A percentile compares a stretch with the other conserved stretches of the same genome.
Conservation (phyloP, 2,888 invertebrate species). For the Syrphus vitripennis region DNA sequence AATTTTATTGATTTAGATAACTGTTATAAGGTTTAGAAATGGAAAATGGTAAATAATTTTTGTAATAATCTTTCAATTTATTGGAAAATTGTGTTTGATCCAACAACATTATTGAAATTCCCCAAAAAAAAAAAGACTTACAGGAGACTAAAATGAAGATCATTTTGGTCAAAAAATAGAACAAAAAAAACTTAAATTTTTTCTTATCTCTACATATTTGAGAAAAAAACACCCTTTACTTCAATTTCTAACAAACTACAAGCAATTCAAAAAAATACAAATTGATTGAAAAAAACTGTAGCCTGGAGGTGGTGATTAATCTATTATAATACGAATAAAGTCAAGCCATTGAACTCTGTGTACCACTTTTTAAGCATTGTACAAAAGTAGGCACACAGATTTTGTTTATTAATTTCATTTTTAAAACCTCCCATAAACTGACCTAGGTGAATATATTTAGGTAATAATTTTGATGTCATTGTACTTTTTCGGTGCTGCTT, state of each 20-base stretch:
- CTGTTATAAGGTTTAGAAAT: no score
- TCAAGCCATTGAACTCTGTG: background rate
- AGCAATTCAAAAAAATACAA: background rate
- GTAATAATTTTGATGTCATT: background rate
- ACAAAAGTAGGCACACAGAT: background rate
- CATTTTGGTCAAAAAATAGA: no score
- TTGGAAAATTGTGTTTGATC: no score
- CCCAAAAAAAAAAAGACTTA: no score
- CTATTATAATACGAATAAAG: background rate
- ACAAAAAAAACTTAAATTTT: no score
- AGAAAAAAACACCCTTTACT: background rate
- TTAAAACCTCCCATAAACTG: background rate
- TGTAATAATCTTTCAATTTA: no score
- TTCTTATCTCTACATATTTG: no score
- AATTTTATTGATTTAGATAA: background rate
- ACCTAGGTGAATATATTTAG: background rate
- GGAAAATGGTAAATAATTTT: no score
- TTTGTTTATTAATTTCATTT: background rate
- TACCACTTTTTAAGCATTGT: background rate
- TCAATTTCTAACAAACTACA: background rate
- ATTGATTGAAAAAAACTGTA: background rate
- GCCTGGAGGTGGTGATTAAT: slow-evolving; percentile 14
- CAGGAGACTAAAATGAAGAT: no score
- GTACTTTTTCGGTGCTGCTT: background rate
- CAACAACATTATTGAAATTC: no score